A percentile compares a stretch with the other conserved stretches of the same genome.
Conservation (phyloP, 2,113 vertebrate genomes). For the Scartelaos histophorus region DNA sequence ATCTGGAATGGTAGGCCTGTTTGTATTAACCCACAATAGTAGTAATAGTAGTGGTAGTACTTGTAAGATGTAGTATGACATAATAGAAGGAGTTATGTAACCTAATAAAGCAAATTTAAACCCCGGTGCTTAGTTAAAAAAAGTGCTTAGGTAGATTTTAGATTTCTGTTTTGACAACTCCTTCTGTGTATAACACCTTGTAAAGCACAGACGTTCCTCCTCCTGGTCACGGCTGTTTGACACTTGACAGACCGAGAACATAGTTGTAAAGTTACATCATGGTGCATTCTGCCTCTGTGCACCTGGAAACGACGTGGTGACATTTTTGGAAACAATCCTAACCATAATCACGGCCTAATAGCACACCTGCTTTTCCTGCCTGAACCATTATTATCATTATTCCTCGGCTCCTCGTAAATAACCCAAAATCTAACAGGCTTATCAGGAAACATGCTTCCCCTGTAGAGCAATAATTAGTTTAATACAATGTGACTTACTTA, state of each 20-base stretch:
- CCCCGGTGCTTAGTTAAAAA: no score
- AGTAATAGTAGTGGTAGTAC: no score
- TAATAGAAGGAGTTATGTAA: no score
- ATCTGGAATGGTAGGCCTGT: no score
- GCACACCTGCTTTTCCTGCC: constrained; percentile 8
- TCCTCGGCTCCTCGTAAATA: constrained; percentile 1
- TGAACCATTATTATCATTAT: constrained; percentile 1
- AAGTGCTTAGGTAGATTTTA: neutral
- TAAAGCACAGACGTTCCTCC: neutral
- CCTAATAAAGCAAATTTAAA: no score
- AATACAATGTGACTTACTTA: neutral
- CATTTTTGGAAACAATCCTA: constrained; percentile 6
- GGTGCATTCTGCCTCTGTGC: neutral
- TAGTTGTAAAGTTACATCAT: constrained; percentile 7
- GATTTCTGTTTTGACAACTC: neutral
- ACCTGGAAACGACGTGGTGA: neutral
- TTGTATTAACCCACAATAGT: no score
- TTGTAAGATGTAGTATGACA: no score
- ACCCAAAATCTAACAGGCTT: neutral
- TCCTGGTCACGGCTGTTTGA: neutral
- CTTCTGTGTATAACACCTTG: neutral
- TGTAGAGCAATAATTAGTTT: neutral
- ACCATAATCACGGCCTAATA: constrained; percentile 3
- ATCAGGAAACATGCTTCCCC: neutral
- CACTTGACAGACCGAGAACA: neutral